Evolutionary conservation across 2,113 vertebrate species (phyloP), one percentile per base, ranked within the genome.

Genomic region (Pelodiscus sinensis): DNA sequence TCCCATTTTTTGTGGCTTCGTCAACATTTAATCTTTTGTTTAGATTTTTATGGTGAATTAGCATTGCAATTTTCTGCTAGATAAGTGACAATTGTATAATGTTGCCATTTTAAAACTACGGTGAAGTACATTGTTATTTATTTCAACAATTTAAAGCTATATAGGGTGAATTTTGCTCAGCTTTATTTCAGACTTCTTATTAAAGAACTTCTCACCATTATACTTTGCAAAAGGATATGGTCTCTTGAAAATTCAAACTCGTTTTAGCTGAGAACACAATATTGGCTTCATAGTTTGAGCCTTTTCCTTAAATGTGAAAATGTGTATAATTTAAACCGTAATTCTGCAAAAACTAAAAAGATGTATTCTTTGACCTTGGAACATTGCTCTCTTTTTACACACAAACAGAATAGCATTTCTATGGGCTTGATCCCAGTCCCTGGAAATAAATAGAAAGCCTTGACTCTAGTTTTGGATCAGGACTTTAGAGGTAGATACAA

Each of bases 261-360:
- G 2, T 58, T 55, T 92, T 5, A 86, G 85, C 24, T 16, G 86
- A 60, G n/a, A 10, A 44, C 58, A 24, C 19, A 81, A n/a, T 79
- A 84, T 8, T 35, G 2, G 6, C 75, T 0, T 0, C 21, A 79
- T 79, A 57, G 16, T n/a, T 3, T 25, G 51, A 8, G 14, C 55
- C 9, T 12, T 1, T 71, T 50, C 52, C 44, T 80, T 82, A 4
- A 56, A 65, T 79, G 62, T 21, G 31, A 86, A n/a, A 18, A 9
- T 3, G 21, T 58, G 3, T 55, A 10, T 38, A 82, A 73, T 21
- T 7, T 25, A 22, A 0, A 8, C 3, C 51, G 4, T n/a, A 3
- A 86, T 54, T 81, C 84, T 86, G 27, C 22, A 77, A 5, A 65
- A 60, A 8, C 8, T 90, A 14, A 4, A 54, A 84, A 84, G 19